phyloP scores from a whole-genome alignment of 2,113 vertebrate species.

The Periophthalmus modestus region DNA sequence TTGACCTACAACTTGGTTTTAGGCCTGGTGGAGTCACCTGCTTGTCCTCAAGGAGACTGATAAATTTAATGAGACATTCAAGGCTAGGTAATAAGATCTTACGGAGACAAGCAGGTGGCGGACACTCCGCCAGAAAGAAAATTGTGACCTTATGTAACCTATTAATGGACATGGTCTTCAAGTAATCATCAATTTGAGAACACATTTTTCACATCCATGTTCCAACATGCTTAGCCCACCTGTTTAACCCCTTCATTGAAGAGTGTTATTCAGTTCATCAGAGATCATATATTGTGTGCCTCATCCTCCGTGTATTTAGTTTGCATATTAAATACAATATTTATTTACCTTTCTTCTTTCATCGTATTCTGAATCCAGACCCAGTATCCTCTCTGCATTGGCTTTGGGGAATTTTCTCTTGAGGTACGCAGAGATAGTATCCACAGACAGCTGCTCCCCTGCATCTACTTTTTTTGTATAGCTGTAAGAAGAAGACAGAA shows the following conservation, averaged over 20 bases:
- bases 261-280: neutral
- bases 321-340: neutral
- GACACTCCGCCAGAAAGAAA: no score
- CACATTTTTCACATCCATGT: neutral
- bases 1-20: neutral
- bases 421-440: conserved; percentile 79
- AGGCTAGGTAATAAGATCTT: no score
- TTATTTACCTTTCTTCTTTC: conserved; percentile 81
- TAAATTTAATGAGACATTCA: no score
- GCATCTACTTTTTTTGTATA: conserved; percentile 82
- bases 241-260: neutral
- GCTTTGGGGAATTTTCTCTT: conserved; percentile 84
- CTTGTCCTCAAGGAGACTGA: neutral
- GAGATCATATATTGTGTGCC: neutral
- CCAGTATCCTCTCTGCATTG: conserved; percentile 81
- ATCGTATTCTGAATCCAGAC: conserved; percentile 82
- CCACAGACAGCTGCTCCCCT: conserved; percentile 78
- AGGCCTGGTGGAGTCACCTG: neutral
- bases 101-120: no score
- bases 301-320: neutral
- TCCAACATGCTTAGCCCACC: neutral
- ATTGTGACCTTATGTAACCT: no score
- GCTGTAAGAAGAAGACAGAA: conserved; percentile 73
- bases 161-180: neutral
- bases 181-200: neutral